These are phyloP conservation scores for Hedychridium roseum DNA, from an alignment of 2,888 invertebrate species.

Conservation along the genomic window DNA sequence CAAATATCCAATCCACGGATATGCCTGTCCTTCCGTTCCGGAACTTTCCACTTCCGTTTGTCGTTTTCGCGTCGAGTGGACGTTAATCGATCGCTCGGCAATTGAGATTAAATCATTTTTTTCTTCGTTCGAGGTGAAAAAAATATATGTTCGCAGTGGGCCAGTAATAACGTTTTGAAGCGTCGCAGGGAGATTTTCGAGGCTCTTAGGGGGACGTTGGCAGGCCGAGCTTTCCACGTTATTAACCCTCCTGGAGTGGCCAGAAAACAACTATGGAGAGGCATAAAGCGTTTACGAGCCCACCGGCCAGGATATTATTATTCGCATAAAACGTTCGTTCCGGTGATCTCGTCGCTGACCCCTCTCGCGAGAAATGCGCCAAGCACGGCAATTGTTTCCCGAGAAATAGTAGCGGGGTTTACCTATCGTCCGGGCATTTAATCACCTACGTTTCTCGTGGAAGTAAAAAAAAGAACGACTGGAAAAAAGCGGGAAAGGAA, in stretches of 20 bases:
- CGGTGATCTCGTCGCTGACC: background rate
- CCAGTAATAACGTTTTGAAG: too few relatives aligned
- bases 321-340: constrained; percentile 7
- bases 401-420: constrained; percentile 25
- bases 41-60: too few relatives aligned
- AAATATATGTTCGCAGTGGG: too few relatives aligned
- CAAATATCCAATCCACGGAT: too few relatives aligned
- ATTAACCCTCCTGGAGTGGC: constrained; percentile 23
- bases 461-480: constrained; percentile 2
- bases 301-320: constrained; percentile 16
- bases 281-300: constrained; percentile 17
- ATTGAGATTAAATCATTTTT: too few relatives aligned
- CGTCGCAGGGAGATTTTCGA: constrained; percentile 5
- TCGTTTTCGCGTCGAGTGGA: too few relatives aligned
- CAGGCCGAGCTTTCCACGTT: constrained; percentile 5
- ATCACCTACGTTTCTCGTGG: constrained; percentile 23
- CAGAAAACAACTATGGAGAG: constrained; percentile 11
- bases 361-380: constrained; percentile 2
- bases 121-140: too few relatives aligned
- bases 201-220: background rate
- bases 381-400: background rate
- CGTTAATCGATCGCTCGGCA: too few relatives aligned
- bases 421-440: constrained; percentile 26
- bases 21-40: too few relatives aligned
- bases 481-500: constrained; percentile 8